Base-by-base conservation (phyloP, 2,888 invertebrate genomes). In the Idaea straminata region DNA sequence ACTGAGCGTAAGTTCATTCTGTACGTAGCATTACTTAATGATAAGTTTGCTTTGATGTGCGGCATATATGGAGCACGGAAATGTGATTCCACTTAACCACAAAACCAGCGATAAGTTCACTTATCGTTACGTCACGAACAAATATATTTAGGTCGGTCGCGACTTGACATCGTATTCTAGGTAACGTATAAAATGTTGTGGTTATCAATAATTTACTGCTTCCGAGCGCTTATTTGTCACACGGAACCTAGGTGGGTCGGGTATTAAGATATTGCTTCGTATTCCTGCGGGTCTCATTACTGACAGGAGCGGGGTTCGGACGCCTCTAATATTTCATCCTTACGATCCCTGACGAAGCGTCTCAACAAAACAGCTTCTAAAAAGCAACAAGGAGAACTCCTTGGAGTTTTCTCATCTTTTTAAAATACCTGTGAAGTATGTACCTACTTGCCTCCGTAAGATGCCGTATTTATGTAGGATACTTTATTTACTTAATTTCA, bases 221-320 rank as follows among this genome's bases (percentile, higher is more conserved):
- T 85, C 83, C 83, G 83, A 85, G 85, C 88, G 83, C 82, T 87
- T 88, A 90, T 91, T 91, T 91, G 91, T 92, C 91, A 91, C 87
- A 83, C 81, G 79, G 80, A 84, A 84, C 85, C 83, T 81, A 80
- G 87, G 85, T 83, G 80, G 84, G 86, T 92, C 82, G 80, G 84
- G 86, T 92, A 91, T 91, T 91, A 92, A 88, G 92, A 91, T 91
- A 92, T 92, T 92, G 89, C 91, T 87, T 83, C 84, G 84, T 89
- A 89, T 87, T 89, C 92, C 91, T 84, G 75, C 74, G 91, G 89
- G 92, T 77, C 91, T 92, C 92, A 89, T 92, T 91, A 92, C 83
- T 78, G 80, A 79, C 75, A 58, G 58, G 82, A 84, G 83, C 85
- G 79, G 83, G 81, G 83, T 82, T 81, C 78, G 82, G 84, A 86